These are phyloP conservation scores for Oreochromis grahami DNA, from an alignment of 2,797 vertebrate genomes.

Conservation along the genomic window DNA sequence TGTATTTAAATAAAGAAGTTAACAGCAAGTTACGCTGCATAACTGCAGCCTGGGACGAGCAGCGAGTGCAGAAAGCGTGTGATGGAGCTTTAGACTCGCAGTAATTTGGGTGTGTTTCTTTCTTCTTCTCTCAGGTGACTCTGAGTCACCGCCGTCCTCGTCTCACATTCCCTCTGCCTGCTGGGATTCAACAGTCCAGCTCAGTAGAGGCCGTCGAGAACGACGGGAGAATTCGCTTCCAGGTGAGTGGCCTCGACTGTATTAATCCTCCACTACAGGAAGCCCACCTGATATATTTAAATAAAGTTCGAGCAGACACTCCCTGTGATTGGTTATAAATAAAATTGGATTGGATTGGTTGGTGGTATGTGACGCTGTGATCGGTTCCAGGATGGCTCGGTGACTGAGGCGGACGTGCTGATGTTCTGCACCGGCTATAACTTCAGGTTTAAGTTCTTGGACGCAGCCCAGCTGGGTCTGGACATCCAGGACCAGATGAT, in stretches of 20 bases:
- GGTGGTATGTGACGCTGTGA: not conserved
- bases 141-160: slow-evolving; percentile 67
- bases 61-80: not conserved
- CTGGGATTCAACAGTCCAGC: slow-evolving; percentile 53
- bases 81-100: not conserved
- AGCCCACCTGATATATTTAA: not conserved
- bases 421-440: slow-evolving; percentile 83
- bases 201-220: slow-evolving; percentile 43
- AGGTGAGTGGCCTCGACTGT: slow-evolving; percentile 9
- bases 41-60: not conserved
- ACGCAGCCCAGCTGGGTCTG: slow-evolving; percentile 46
- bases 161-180: slow-evolving; percentile 55
- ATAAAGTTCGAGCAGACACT: not conserved
- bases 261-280: not conserved
- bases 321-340: not conserved
- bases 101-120: not conserved
- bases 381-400: slow-evolving; percentile 54
- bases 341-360: not conserved
- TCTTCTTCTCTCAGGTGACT: slow-evolving; percentile 56
- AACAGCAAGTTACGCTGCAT: not conserved
- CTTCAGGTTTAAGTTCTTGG: slow-evolving; percentile 74
- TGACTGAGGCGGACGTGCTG: slow-evolving; percentile 58
- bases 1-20: not conserved
- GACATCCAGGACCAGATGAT: slow-evolving; percentile 57
- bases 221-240: slow-evolving; percentile 58